phyloP scores from a whole-genome alignment of 2,797 vertebrate species.

The Anguilla pacifica region DNA sequence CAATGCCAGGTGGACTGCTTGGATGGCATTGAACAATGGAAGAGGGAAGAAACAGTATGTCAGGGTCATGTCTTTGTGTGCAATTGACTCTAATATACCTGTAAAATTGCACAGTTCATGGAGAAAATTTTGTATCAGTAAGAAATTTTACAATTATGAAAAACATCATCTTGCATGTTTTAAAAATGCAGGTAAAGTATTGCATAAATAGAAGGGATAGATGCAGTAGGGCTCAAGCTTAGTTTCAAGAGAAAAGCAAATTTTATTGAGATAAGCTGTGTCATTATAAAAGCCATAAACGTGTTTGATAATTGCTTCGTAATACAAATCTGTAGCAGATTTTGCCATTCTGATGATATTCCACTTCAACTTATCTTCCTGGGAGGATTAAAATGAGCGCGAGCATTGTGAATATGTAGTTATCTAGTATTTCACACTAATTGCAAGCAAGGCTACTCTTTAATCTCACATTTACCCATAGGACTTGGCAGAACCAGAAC shows the following conservation, averaged over 20 bases:
- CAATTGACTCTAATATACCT: not conserved
- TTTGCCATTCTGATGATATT: not conserved
- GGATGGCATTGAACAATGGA: not conserved
- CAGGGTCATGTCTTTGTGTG: not conserved
- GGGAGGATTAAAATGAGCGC: not conserved
- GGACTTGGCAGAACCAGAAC: not conserved
- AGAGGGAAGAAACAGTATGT: not conserved
- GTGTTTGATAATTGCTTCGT: not conserved
- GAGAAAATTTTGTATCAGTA: no score
- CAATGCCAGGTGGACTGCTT: conserved; percentile 15
- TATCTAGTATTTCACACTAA: not conserved
- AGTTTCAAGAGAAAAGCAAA: not conserved
- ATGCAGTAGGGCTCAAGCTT: not conserved
- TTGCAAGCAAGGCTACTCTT: not conserved
- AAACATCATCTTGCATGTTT: not conserved
- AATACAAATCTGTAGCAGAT: not conserved
- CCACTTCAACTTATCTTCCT: not conserved
- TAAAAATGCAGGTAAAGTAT: not conserved
- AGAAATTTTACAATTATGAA: not conserved
- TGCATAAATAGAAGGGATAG: no score
- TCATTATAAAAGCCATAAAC: not conserved
- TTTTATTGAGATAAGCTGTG: not conserved
- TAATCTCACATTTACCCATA: not conserved
- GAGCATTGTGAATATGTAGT: not conserved
- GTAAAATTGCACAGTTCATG: not conserved